Conservation (phyloP, 2,113 vertebrate species). For the Callopanchax toddi region DNA sequence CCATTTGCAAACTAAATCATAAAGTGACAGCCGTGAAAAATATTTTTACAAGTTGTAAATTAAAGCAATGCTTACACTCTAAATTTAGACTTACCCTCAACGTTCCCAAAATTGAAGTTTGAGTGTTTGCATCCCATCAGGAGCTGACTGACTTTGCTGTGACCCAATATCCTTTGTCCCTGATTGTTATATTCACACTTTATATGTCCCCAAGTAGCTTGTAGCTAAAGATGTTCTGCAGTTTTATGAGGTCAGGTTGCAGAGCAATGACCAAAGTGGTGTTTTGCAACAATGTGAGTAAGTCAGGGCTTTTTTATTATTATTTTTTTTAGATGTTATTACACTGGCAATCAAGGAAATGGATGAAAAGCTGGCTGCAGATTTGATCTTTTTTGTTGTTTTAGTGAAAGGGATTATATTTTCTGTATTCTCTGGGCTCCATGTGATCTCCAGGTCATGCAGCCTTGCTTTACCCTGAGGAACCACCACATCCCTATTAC, state of each 20-base stretch:
- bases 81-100: too few species aligned
- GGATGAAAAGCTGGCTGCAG: background rate
- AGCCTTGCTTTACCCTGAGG: slow-evolving; percentile 31
- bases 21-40: too few species aligned
- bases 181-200: background rate
- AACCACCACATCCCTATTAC: slow-evolving; percentile 8
- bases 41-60: too few species aligned
- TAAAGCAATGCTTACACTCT: too few species aligned
- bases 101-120: too few species aligned
- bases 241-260: background rate
- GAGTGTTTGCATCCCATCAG: too few species aligned
- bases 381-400: background rate
- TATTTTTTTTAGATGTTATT: background rate
- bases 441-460: slow-evolving; percentile 27
- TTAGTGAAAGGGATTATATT: background rate
- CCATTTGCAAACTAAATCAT: too few species aligned
- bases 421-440: background rate
- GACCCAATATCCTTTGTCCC: background rate
- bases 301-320: background rate
- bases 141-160: background rate
- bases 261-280: background rate
- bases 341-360: background rate
- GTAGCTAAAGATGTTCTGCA: background rate
- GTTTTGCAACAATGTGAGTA: background rate
- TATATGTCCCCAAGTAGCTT: background rate